phyloP scores from a whole-genome alignment of 2,888 invertebrate genomes.

The Andrena praecox region DNA sequence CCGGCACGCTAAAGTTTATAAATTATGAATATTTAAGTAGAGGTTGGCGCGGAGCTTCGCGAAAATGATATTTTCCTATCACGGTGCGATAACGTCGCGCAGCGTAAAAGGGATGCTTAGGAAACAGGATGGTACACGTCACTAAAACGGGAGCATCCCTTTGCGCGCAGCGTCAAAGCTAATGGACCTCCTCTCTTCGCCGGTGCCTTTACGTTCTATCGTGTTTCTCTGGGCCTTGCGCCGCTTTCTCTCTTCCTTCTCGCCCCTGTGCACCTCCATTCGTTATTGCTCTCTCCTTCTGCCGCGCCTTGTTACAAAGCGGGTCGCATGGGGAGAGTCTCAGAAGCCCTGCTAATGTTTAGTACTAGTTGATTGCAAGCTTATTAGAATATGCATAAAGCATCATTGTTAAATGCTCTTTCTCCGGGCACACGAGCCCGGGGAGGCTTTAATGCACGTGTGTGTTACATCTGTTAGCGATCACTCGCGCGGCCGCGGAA shows the following conservation, averaged over 20 bases:
- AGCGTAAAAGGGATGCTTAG: slow-evolving; percentile 79
- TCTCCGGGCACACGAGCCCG: slow-evolving; percentile 39
- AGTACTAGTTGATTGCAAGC: slow-evolving; percentile 76
- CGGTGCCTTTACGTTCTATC: slow-evolving; percentile 31
- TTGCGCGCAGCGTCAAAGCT: slow-evolving; percentile 83
- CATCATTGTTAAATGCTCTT: slow-evolving; percentile 71
- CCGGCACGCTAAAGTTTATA: slow-evolving; percentile 71
- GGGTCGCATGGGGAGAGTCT: slow-evolving; percentile 53
- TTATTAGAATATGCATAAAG: slow-evolving; percentile 76
- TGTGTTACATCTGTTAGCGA: neutral
- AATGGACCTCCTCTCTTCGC: slow-evolving; percentile 77
- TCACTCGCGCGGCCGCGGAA: slow-evolving; percentile 51
- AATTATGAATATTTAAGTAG: slow-evolving; percentile 81
- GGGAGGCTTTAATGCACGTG: slow-evolving; percentile 55
- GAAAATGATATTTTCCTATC: slow-evolving; percentile 70
- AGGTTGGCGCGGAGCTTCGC: slow-evolving; percentile 25
- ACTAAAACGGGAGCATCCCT: slow-evolving; percentile 81
- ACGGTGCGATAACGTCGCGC: slow-evolving; percentile 71
- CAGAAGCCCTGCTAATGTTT: slow-evolving; percentile 71
- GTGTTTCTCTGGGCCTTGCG: slow-evolving; percentile 47
- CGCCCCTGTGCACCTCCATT: neutral
- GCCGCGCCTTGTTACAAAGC: slow-evolving; percentile 50
- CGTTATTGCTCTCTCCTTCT: neutral
- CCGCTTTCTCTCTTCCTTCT: slow-evolving; percentile 42
- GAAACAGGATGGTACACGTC: slow-evolving; percentile 81